Percentiles rank a stretch among this genome's conserved stretches.
Evolutionary conservation across 1,140 invertebrate genomes (phyloP).

Genomic region (Tetramorium simillimum): DNA sequence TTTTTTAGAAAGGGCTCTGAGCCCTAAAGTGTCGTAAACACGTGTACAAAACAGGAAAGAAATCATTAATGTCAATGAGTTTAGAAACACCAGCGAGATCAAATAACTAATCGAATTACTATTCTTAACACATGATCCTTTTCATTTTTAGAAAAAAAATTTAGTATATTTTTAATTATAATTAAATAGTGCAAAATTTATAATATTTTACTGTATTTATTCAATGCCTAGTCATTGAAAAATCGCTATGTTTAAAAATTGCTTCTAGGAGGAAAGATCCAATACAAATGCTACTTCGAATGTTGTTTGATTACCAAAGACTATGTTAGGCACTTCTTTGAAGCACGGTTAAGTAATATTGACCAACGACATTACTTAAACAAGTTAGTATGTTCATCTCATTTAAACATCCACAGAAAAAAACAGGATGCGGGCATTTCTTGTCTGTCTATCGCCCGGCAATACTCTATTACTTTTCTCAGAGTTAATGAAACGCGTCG

Average conservation of each 20-base stretch:
- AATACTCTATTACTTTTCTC: not conserved
- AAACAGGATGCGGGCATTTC: not conserved
- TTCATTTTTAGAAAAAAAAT: not conserved
- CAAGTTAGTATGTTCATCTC: not conserved
- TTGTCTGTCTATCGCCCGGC: not conserved
- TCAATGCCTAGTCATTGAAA: not conserved
- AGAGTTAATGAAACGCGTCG: slow-evolving; percentile 37
- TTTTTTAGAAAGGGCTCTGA: not conserved
- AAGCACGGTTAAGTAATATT: slow-evolving; percentile 19
- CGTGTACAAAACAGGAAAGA: not conserved
- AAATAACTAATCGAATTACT: not conserved
- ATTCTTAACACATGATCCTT: not conserved
- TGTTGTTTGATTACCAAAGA: not conserved
- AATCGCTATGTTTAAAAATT: not conserved
- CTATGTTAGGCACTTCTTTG: not conserved
- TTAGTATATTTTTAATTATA: not conserved
- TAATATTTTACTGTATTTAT: not conserved
- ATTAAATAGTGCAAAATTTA: not conserved
- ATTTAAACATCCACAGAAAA: slow-evolving; percentile 2
- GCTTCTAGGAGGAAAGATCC: not conserved
- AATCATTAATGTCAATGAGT: not conserved
- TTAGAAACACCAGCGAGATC: not conserved
- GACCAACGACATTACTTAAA: not conserved
- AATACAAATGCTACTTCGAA: not conserved
- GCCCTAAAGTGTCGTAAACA: slow-evolving; percentile 14